Evolutionary conservation across 1,140 invertebrate species (phyloP), one percentile per base, ranked within the genome.

Genomic region (Trichogramma pretiosum): DNA sequence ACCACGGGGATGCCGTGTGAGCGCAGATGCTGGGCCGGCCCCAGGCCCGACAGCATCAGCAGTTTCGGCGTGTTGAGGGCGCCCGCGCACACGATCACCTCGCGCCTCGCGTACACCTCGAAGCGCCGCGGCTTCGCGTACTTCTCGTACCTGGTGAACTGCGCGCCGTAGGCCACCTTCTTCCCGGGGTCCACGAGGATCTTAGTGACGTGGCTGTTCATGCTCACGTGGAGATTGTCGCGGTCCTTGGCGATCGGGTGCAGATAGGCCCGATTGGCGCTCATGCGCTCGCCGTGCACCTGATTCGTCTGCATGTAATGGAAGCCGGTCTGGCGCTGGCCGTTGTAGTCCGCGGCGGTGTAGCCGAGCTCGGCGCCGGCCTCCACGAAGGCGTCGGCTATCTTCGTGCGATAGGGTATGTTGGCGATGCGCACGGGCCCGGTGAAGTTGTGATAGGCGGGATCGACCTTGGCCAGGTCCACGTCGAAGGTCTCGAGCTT

Each of bases 1-100:
- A 77, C 52, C 1, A 74, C 56, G 1, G 67, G 46, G 8, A 84
- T 77, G 0, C 62, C 74, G 44, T 71, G 59, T 43, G 62, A 70
- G 19, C 55, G 69, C 18, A 77, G 46, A 24, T 79, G 72, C 1
- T 68, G 51, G 52, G 55, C 64, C 0, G 78, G 77, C 5, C 79
- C 80, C 13, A 82, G 67, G 3, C 79, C 79, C 7, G 78, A 81
- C 2, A 79, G 52, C 43, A 79, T 62, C 0, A 81, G 63, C 1
- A 81, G 56, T 49, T 80, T 73, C 0, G 79, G 74, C 0, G 77
- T 73, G 51, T 78, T 76, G n/a, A 81, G 62, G 7, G 76, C 57
- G 5, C 79, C 80, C 0, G 72, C 78, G 2, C 73, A 71, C 5
- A 82, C 38, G 30, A 82, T 69, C 50, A 89, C 78, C 70, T 89